Conservation (phyloP, 1,140 invertebrate genomes). For the Camponotus vicinus region DNA sequence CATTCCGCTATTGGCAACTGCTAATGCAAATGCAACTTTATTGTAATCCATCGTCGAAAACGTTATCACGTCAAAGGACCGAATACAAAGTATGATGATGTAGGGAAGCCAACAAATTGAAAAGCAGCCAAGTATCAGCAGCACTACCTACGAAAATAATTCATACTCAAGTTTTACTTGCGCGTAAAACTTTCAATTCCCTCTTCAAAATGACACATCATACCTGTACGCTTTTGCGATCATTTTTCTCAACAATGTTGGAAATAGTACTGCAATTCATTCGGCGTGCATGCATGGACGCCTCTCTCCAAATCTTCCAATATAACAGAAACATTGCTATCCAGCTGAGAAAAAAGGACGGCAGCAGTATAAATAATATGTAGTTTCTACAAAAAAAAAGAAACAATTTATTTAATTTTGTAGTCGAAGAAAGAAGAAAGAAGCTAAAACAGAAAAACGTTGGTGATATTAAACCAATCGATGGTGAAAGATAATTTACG, state of each 20-base stretch:
- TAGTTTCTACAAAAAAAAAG: slow-evolving; percentile 21
- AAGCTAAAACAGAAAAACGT: neutral
- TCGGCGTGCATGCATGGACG: slow-evolving; percentile 89
- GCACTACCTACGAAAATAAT: slow-evolving; percentile 22
- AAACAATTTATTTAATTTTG: neutral
- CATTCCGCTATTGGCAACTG: slow-evolving; percentile 91
- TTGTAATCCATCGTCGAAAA: neutral
- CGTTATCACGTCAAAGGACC: neutral
- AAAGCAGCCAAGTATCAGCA: slow-evolving; percentile 49
- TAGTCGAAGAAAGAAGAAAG: neutral
- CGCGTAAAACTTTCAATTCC: neutral
- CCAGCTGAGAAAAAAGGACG: slow-evolving; percentile 90
- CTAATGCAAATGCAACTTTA: slow-evolving; percentile 84
- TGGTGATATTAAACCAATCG: neutral
- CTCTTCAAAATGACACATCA: neutral
- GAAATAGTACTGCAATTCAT: slow-evolving; percentile 89
- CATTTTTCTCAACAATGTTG: slow-evolving; percentile 20
- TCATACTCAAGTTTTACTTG: neutral
- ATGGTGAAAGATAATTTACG: neutral
- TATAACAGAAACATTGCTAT: slow-evolving; percentile 91
- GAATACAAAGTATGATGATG: neutral
- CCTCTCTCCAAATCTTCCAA: slow-evolving; percentile 91
- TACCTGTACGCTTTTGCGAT: slow-evolving; percentile 45
- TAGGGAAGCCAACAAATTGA: slow-evolving; percentile 47
- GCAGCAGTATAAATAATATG: slow-evolving; percentile 87